Evolutionary conservation across 2,113 vertebrate genomes (phyloP).

Genomic region (Microtus ochrogaster): DNA sequence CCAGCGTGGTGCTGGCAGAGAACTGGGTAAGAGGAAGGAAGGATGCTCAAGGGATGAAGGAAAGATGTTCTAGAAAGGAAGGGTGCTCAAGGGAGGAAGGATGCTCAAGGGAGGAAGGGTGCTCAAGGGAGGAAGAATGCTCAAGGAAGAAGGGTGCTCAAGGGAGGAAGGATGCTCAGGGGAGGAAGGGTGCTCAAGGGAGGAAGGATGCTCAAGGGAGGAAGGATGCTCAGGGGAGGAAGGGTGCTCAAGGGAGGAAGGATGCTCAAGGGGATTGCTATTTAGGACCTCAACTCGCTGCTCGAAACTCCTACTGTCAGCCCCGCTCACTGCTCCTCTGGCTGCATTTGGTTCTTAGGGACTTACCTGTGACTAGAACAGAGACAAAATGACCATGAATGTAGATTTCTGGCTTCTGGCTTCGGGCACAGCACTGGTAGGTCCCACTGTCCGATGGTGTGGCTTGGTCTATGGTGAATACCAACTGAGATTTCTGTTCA

Average conservation of each 20-base stretch:
- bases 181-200: no score
- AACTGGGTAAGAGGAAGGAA: neutral
- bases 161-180: no score
- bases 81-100: no score
- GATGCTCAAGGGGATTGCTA: neutral
- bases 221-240: no score
- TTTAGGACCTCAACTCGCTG: neutral
- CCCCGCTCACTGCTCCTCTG: neutral
- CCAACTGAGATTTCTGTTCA: neutral
- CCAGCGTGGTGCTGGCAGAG: neutral
- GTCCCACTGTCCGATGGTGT: neutral
- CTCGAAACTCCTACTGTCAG: neutral
- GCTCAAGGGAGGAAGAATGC: neutral
- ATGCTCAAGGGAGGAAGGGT: neutral
- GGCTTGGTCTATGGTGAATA: conserved; percentile 5
- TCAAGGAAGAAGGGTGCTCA: neutral
- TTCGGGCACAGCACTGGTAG: conserved; percentile 50
- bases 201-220: no score
- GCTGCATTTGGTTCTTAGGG: neutral
- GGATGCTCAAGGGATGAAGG: no score
- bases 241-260: no score
- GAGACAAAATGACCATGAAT: conserved; percentile 25
- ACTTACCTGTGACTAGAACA: conserved; percentile 37
- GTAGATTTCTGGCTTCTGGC: neutral
- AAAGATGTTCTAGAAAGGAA: no score